Percentiles rank a stretch among this genome's conserved stretches.
Evolutionary conservation across 2,797 vertebrate species (phyloP).

Genomic region (Margarornis squamiger): DNA sequence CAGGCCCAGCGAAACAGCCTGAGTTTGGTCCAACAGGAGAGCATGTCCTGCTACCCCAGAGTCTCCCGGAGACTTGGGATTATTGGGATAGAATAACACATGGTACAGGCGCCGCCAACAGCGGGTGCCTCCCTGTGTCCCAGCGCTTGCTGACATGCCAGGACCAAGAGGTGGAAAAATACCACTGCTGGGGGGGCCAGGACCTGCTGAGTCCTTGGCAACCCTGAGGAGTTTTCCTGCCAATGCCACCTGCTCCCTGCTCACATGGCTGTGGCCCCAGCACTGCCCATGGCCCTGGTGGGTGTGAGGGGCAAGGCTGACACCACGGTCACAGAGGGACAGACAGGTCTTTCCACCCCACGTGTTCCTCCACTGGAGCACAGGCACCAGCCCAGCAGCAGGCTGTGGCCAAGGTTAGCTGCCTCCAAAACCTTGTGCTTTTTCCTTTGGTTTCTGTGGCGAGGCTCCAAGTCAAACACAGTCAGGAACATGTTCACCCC

Average conservation of each 20-base stretch:
- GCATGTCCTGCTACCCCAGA: background rate
- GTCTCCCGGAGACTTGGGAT: background rate
- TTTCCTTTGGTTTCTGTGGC: background rate
- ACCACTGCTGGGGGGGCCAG: background rate
- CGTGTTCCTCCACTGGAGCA: rapidly evolving
- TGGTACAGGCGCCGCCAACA: rapidly evolving
- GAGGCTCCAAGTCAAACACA: background rate
- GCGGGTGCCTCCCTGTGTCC: background rate
- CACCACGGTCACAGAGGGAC: rapidly evolving
- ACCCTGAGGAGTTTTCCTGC: background rate
- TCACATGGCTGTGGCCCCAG: background rate
- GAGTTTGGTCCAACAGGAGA: background rate
- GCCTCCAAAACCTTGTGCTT: background rate
- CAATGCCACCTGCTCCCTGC: constrained; percentile 13
- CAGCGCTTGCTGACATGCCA: rapidly evolving
- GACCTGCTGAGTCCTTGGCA: background rate
- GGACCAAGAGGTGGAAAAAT: background rate
- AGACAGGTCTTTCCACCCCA: background rate
- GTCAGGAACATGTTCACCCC: background rate
- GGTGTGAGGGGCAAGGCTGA: background rate
- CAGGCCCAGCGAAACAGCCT: background rate
- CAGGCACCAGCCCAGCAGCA: background rate
- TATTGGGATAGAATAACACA: background rate
- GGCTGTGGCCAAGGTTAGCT: background rate
- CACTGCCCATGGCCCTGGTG: rapidly evolving